Evolutionary conservation across 2,888 invertebrate species (phyloP).

Genomic region (Prosopocoilus inquinatus): DNA sequence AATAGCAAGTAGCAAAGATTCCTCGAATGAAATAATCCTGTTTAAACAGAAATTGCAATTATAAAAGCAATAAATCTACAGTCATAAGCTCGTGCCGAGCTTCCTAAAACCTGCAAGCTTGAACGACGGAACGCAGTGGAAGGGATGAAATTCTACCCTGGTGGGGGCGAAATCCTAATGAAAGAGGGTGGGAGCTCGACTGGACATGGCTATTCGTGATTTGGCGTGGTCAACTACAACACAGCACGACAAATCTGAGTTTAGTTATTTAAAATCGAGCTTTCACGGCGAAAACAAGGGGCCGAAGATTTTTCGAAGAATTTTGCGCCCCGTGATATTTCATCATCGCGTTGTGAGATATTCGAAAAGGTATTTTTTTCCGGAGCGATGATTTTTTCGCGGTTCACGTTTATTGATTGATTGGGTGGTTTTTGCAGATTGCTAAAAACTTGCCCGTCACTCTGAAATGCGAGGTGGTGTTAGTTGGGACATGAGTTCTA

Average conservation of each 20-base stretch:
- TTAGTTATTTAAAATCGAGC: too few relatives aligned
- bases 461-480: slow-evolving; percentile 37
- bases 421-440: neutral
- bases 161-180: slow-evolving; percentile 28
- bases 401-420: too few relatives aligned
- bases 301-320: neutral
- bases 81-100: slow-evolving; percentile 13
- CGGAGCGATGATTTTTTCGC: too few relatives aligned
- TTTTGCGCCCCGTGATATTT: too few relatives aligned
- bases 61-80: slow-evolving; percentile 5
- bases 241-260: neutral
- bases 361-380: too few relatives aligned
- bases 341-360: neutral
- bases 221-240: slow-evolving; percentile 31
- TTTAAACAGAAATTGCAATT: neutral
- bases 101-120: slow-evolving; percentile 13
- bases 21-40: slow-evolving; percentile 25
- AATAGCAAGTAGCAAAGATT: slow-evolving; percentile 11
- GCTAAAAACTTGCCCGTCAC: neutral
- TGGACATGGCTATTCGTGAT: slow-evolving; percentile 38
- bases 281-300: neutral
- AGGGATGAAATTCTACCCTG: slow-evolving; percentile 20
- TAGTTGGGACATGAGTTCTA: slow-evolving; percentile 39
- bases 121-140: slow-evolving; percentile 8
- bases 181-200: slow-evolving; percentile 31